phyloP scores from a whole-genome alignment of 2,113 vertebrate genomes.

The Isichthys henryi region DNA sequence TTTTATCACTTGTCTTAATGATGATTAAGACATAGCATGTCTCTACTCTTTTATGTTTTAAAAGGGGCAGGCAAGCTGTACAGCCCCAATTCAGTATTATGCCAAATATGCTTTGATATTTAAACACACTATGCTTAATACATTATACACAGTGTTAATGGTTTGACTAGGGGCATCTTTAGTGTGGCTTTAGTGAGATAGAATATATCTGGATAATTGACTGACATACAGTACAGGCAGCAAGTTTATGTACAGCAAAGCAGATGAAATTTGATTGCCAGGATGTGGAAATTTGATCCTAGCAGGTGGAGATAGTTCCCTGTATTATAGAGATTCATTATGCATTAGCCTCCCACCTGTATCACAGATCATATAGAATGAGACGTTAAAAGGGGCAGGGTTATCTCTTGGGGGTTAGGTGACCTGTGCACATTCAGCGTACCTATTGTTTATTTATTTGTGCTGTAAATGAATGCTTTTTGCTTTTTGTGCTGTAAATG shows the following conservation, averaged over 20 bases:
- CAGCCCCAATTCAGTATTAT: background rate
- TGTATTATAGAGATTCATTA: background rate
- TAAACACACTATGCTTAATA: background rate
- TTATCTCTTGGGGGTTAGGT: background rate
- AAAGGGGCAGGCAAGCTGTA: background rate
- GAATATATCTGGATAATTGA: background rate
- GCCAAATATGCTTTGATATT: background rate
- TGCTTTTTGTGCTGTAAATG: background rate
- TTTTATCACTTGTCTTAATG: slow-evolving; percentile 22
- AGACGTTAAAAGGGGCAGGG: background rate
- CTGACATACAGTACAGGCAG: background rate
- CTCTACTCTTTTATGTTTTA: slow-evolving; percentile 8
- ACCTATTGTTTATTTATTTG: background rate
- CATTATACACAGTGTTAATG: background rate
- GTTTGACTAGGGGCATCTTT: background rate
- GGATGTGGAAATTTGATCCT: background rate
- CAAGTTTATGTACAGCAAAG: background rate
- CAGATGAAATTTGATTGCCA: background rate
- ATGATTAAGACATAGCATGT: slow-evolving; percentile 17
- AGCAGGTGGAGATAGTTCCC: background rate
- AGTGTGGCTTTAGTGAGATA: background rate
- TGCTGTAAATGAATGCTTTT: background rate
- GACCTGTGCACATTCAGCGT: background rate
- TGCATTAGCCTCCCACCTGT: background rate
- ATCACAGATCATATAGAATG: background rate